Percentiles rank a stretch among this genome's conserved stretches.
Evolutionary conservation across 23 tunicate species (phyloP).

Genomic region (Trididemnum nubilum): DNA sequence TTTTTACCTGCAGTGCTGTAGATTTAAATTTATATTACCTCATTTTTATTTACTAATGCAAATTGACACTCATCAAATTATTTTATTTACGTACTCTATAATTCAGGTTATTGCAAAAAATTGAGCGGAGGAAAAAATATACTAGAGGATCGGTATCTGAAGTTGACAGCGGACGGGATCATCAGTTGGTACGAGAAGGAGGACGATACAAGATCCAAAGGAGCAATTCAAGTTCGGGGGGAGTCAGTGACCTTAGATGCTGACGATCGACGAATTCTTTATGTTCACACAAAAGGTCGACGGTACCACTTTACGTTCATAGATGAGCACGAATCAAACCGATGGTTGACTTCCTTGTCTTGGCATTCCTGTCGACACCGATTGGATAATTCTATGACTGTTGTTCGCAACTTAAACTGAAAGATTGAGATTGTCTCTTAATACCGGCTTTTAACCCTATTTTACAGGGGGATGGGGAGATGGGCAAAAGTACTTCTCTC

Average conservation of each 20-base stretch:
- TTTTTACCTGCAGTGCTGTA: no score
- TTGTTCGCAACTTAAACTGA: background rate
- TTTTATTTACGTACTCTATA: no score
- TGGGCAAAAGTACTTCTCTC: no score
- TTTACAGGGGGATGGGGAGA: no score
- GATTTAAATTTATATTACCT: no score
- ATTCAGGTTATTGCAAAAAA: conserved; percentile 31
- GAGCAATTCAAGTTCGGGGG: conserved; percentile 40
- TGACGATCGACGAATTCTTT: background rate
- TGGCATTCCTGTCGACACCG: conserved; percentile 19
- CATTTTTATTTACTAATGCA: no score
- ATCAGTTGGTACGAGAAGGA: conserved; percentile 47
- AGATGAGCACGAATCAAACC: conserved; percentile 28
- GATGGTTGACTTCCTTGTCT: conserved; percentile 14
- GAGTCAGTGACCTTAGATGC: conserved; percentile 15
- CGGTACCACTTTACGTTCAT: conserved; percentile 29
- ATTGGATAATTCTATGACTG: background rate
- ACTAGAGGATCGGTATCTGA: conserved; percentile 38
- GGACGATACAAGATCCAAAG: conserved; percentile 19
- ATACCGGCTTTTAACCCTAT: no score
- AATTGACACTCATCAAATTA: no score
- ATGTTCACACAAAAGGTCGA: conserved; percentile 28
- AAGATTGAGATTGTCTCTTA: no score
- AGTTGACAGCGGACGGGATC: conserved; percentile 42
- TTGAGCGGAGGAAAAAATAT: conserved; percentile 48